Evolutionary conservation across 2,113 vertebrate genomes (phyloP), one percentile per base, ranked within the genome.

Genomic region (Vimba vimba): DNA sequence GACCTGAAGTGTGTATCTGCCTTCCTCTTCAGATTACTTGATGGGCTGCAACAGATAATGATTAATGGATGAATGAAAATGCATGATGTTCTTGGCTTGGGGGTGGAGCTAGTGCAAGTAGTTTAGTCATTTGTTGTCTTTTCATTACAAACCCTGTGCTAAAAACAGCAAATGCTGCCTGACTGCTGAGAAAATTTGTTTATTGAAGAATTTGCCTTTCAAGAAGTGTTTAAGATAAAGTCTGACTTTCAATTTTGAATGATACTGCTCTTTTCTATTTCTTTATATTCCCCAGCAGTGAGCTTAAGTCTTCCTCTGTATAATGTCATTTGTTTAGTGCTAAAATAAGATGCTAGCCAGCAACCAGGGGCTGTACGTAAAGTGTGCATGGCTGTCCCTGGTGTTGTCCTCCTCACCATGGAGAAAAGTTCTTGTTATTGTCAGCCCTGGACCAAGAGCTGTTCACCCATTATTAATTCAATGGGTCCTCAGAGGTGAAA

Each of bases 381-480:
- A 82, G 27, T 12, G 4, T 82, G 25, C 10, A 5, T 69, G 25
- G 12, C 27, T 69, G 62, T 73, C 85, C 43, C 69, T 30, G 33
- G 62, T 74, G 68, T 17, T 39, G 62, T 33, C 25, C 4, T 25
- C 21, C 52, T 82, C 79, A 66, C 69, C 59, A 76, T 86, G 79
- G 85, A 82, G 71, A 82, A 52, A 39, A 66, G 45, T 27, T 64
- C 59, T 83, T 83, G 81, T 83, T 83, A 83, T 83, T 76, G 79
- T 82, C 62, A 77, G 17, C 36, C 25, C 23, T 25, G 57, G 52
- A 81, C 55, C 55, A 71, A 81, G 52, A 76, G 69, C 85, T 52
- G 57, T 77, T 86, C 69, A 76, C 52, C 71, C 71, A 83, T 86
- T 86, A 86, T 86, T 82, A 68, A 86, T 86, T 86, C 71, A 86